phyloP scores from a whole-genome alignment of 2,797 vertebrate species.

The Melanotaenia boesemani region DNA sequence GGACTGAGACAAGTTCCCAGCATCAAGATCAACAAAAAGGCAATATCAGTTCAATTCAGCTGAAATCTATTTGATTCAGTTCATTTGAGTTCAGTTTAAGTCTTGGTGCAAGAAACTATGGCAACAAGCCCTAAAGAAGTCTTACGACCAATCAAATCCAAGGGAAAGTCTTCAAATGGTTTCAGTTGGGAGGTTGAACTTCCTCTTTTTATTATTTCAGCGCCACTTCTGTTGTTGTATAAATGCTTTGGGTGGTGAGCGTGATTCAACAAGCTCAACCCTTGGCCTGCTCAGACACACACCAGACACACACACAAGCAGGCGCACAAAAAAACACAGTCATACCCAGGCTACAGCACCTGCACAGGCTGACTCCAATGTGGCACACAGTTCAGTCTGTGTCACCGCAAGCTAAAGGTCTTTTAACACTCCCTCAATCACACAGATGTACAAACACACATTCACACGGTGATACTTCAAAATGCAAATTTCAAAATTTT shows the following conservation, averaged over 20 bases:
- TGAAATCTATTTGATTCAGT: slow-evolving; percentile 63
- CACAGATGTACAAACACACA: slow-evolving; percentile 40
- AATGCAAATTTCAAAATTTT: slow-evolving; percentile 57
- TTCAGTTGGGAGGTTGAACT: slow-evolving; percentile 56
- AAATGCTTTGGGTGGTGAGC: slow-evolving; percentile 75
- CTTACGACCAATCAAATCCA: slow-evolving; percentile 73
- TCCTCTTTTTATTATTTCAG: slow-evolving; percentile 50
- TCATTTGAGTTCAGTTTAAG: slow-evolving; percentile 66
- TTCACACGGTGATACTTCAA: slow-evolving; percentile 48
- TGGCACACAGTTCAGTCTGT: slow-evolving; percentile 60
- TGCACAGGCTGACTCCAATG: slow-evolving; percentile 57
- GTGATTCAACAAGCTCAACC: slow-evolving; percentile 72
- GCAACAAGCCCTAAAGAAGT: slow-evolving; percentile 75
- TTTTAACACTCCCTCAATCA: slow-evolving; percentile 34
- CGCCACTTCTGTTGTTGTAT: slow-evolving; percentile 49
- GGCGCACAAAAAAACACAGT: slow-evolving; percentile 25
- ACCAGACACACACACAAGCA: slow-evolving; percentile 32
- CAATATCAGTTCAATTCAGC: slow-evolving; percentile 68
- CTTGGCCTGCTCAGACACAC: slow-evolving; percentile 55
- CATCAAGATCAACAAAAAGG: slow-evolving; percentile 64
- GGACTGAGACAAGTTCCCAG: slow-evolving; percentile 48
- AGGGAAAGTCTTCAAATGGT: slow-evolving; percentile 62
- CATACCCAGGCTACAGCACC: slow-evolving; percentile 41
- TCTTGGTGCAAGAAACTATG: slow-evolving; percentile 74
- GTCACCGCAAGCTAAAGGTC: slow-evolving; percentile 56